Percentiles rank a stretch among this genome's conserved stretches.
These are phyloP conservation scores for Antheraea assamensis DNA, from an alignment of 2,888 invertebrate species.

Conservation along the genomic window DNA sequence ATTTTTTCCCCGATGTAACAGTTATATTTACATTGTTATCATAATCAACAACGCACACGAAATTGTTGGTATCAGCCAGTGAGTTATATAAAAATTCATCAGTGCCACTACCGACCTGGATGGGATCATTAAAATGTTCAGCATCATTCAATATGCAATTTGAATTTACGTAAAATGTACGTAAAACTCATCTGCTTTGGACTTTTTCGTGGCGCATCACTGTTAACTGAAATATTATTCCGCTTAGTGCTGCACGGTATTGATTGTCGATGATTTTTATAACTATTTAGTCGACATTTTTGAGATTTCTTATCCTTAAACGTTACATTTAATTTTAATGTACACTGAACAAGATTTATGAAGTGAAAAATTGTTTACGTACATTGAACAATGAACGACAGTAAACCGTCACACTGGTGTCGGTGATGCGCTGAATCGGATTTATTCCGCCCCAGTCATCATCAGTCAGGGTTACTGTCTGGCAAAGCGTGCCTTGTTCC, in stretches of 20 bases:
- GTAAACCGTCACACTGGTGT: too few species aligned
- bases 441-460: too few species aligned
- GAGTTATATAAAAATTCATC: constrained; percentile 1
- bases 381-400: too few species aligned
- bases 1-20: too few species aligned
- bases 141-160: constrained; percentile 39
- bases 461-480: too few species aligned
- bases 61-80: background rate
- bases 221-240: constrained; percentile 76
- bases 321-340: background rate
- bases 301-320: background rate
- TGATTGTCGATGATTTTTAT: constrained; percentile 25
- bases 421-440: too few species aligned
- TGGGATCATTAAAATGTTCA: constrained; percentile 34
- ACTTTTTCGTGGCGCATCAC: constrained; percentile 68
- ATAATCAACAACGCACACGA: too few species aligned
- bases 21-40: too few species aligned
- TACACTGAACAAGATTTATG: background rate
- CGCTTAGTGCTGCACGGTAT: constrained; percentile 50
- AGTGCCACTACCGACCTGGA: background rate
- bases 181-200: constrained; percentile 54
- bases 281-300: background rate
- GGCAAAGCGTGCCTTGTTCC: too few species aligned
- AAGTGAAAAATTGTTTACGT: too few species aligned
- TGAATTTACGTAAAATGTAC: constrained; percentile 42